Conservation (phyloP, 2,113 vertebrate species). For the Lepisosteus oculatus region DNA sequence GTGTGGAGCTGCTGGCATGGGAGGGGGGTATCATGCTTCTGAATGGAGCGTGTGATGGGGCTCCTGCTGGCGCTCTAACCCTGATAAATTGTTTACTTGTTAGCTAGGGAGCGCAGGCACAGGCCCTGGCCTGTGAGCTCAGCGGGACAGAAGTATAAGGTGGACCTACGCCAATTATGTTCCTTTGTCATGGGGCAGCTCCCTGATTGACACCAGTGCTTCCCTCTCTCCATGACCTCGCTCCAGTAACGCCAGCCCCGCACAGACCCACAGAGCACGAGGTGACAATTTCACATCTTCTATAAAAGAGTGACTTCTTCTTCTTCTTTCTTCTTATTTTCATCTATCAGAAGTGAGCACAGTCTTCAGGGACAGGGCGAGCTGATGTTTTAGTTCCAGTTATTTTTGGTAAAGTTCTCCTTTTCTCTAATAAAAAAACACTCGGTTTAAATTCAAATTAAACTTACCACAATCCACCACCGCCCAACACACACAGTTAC, state of each 20-base stretch:
- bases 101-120: conserved; percentile 69
- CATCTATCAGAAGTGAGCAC: conserved; percentile 65
- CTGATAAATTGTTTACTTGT: conserved; percentile 88
- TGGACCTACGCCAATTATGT: conserved; percentile 84
- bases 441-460: too few relatives aligned
- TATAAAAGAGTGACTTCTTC: conserved; percentile 56
- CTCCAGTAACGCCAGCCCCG: conserved; percentile 73
- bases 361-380: conserved; percentile 61
- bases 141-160: conserved; percentile 78
- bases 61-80: conserved; percentile 72
- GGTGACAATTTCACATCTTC: conserved; percentile 62
- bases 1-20: conserved; percentile 63
- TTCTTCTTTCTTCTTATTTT: conserved; percentile 8
- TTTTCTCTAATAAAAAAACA: conserved; percentile 43
- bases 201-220: conserved; percentile 83
- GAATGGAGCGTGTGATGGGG: conserved; percentile 73
- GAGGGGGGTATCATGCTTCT: conserved; percentile 57
- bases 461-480: neutral
- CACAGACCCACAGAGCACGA: conserved; percentile 77
- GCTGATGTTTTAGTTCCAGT: conserved; percentile 66
- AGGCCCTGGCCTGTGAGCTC: conserved; percentile 59
- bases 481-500: conserved; percentile 39
- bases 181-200: conserved; percentile 68
- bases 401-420: conserved; percentile 46
- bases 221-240: conserved; percentile 78